A percentile compares a stretch with the other conserved stretches of the same genome.
Conservation (phyloP, 2,113 vertebrate species). For the Capreolus pygargus region DNA sequence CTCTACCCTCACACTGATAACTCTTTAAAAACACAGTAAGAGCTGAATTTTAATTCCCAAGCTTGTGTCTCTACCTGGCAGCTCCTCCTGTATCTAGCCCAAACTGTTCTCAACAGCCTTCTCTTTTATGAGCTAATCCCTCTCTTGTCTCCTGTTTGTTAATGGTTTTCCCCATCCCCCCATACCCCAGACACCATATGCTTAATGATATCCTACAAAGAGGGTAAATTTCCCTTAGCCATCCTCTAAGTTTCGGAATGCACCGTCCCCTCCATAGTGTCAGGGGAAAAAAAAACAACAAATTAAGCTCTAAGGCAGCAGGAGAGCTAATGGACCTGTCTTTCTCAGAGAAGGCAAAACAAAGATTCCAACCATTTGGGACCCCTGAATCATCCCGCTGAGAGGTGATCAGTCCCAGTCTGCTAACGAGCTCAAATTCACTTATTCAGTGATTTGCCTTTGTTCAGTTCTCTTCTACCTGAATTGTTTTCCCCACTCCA, state of each 20-base stretch:
- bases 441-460: slow-evolving; percentile 8
- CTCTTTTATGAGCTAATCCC: neutral
- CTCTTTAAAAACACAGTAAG: neutral
- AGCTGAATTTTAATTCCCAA: neutral
- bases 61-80: neutral
- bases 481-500: neutral
- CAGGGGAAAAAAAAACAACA: neutral
- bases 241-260: slow-evolving; percentile 50
- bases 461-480: neutral
- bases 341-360: slow-evolving; percentile 47
- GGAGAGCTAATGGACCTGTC: neutral
- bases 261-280: neutral
- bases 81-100: neutral
- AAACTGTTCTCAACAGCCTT: neutral
- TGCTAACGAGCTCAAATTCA: neutral
- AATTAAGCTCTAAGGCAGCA: slow-evolving; percentile 21
- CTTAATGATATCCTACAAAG: slow-evolving; percentile 19
- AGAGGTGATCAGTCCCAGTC: slow-evolving; percentile 9
- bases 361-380: neutral
- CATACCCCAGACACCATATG: slow-evolving; percentile 17
- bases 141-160: neutral
- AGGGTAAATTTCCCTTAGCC: neutral
- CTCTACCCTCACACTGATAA: neutral
- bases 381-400: slow-evolving; percentile 1
- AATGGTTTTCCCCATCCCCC: neutral